These are phyloP conservation scores for Diorhabda carinulata DNA, from an alignment of 1,140 invertebrate genomes.

Conservation along the genomic window DNA sequence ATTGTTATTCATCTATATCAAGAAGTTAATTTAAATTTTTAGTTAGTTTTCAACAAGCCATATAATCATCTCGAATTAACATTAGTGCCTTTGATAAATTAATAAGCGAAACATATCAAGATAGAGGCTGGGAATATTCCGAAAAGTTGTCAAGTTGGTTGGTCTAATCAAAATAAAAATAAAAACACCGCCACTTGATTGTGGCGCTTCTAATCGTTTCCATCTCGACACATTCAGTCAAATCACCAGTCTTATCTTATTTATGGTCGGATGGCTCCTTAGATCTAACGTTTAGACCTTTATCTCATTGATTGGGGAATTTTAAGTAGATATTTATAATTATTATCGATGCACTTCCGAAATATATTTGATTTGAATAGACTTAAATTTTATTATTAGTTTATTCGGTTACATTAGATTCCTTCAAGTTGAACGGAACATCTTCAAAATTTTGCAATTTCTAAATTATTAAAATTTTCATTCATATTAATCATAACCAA, in stretches of 20 bases:
- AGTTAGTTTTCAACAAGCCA: no score
- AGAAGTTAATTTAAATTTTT: no score
- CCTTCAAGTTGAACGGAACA: no score
- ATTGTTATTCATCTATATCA: no score
- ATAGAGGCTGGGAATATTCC: background rate
- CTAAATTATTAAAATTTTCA: no score
- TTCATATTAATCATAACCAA: no score
- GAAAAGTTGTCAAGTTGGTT: constrained; percentile 1
- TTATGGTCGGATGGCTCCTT: background rate
- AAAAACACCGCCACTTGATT: background rate
- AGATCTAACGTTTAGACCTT: background rate
- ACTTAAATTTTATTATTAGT: no score
- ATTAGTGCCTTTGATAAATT: background rate
- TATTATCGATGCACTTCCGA: background rate
- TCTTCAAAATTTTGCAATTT: no score
- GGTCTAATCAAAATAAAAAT: background rate
- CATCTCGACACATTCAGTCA: constrained; percentile 1
- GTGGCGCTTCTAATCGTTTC: constrained; percentile 1
- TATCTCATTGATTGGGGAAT: constrained; percentile 2
- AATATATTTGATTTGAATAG: no score
- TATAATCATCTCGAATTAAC: background rate
- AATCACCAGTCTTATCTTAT: background rate
- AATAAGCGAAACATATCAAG: background rate
- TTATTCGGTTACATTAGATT: no score
- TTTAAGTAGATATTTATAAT: background rate